Percentiles rank a stretch among this genome's conserved stretches.
phyloP scores from a whole-genome alignment of 2,797 vertebrate species.

The Octomys mimax region DNA sequence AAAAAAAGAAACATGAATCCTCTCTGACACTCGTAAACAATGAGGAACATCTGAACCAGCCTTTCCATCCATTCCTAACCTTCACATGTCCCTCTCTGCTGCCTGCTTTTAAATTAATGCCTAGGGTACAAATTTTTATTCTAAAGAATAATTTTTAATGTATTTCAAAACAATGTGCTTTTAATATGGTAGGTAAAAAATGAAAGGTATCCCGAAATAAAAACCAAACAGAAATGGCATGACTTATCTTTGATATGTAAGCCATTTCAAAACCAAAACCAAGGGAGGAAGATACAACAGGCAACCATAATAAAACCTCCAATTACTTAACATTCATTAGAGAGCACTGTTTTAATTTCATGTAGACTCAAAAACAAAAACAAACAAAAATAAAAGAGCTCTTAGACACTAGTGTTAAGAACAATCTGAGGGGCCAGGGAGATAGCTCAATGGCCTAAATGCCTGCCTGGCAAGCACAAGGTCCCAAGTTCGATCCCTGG shows the following conservation, averaged over 20 bases:
- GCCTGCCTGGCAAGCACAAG: too few species aligned
- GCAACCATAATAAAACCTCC: slow-evolving; percentile 52
- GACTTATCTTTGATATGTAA: slow-evolving; percentile 68
- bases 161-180: slow-evolving; percentile 47
- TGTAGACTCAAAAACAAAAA: slow-evolving; percentile 30
- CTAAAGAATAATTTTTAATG: slow-evolving; percentile 58
- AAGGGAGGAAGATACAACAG: not conserved
- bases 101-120: not conserved
- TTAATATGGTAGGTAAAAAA: slow-evolving; percentile 44
- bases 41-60: not conserved
- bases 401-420: not conserved
- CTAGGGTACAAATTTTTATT: not conserved
- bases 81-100: not conserved
- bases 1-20: too few species aligned
- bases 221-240: slow-evolving; percentile 41
- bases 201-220: slow-evolving; percentile 20
- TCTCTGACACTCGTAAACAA: not conserved
- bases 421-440: not conserved
- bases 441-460: too few species aligned
- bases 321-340: slow-evolving; percentile 79
- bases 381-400: not conserved
- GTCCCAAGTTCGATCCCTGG: too few species aligned
- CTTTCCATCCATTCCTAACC: not conserved
- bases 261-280: slow-evolving; percentile 65
- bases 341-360: slow-evolving; percentile 83